phyloP scores from a whole-genome alignment of 2,888 invertebrate species.

The Lycaena phlaeas region DNA sequence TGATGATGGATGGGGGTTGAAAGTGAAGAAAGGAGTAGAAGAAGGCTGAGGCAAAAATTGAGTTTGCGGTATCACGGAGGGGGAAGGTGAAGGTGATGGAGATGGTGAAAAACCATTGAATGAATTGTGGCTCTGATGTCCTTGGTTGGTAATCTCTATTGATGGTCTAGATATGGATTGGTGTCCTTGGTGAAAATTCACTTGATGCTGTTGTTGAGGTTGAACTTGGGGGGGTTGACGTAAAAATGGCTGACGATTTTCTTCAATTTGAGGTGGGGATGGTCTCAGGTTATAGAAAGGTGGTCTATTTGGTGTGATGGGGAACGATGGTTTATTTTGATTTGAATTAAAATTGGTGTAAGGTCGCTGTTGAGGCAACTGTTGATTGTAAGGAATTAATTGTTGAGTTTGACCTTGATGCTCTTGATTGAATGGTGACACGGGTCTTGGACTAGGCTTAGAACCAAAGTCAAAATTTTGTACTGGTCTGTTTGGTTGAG shows the following conservation, averaged over 20 bases:
- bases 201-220: slow-evolving; percentile 53
- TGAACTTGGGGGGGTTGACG: slow-evolving; percentile 37
- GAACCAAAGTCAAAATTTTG: slow-evolving; percentile 42
- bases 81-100: slow-evolving; percentile 35
- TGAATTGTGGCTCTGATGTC: slow-evolving; percentile 34
- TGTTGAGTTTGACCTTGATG: slow-evolving; percentile 44
- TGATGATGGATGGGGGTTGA: slow-evolving; percentile 50
- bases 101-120: slow-evolving; percentile 32
- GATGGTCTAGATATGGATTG: slow-evolving; percentile 44
- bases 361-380: slow-evolving; percentile 63
- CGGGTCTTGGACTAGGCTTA: slow-evolving; percentile 44
- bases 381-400: slow-evolving; percentile 50
- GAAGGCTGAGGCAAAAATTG: slow-evolving; percentile 60
- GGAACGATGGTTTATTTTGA: slow-evolving; percentile 47
- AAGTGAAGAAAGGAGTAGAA: slow-evolving; percentile 49
- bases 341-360: slow-evolving; percentile 49
- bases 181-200: slow-evolving; percentile 59
- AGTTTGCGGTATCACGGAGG: slow-evolving; percentile 32
- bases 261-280: slow-evolving; percentile 55
- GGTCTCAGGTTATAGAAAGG: slow-evolving; percentile 60
- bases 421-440: slow-evolving; percentile 47
- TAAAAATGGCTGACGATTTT: slow-evolving; percentile 52
- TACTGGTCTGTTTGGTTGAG: slow-evolving; percentile 41
- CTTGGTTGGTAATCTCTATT: slow-evolving; percentile 31
- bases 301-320: slow-evolving; percentile 45